Evolutionary conservation across 2,113 vertebrate genomes (phyloP).

Genomic region (Sisor rabdophorus): DNA sequence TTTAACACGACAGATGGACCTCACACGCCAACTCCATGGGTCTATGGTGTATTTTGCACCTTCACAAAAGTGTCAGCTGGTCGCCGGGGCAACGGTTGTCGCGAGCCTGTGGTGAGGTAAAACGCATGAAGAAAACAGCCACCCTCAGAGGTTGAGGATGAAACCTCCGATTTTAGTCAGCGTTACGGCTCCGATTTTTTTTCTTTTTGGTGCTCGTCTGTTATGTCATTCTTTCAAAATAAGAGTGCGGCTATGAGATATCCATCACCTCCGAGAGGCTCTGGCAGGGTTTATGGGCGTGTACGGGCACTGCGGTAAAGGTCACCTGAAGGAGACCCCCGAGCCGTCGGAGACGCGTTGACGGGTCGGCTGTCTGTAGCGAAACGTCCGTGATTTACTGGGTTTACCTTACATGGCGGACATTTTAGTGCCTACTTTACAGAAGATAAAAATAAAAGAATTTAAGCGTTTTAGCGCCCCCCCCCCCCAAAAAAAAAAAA

Average conservation of each 20-base stretch:
- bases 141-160: too few species aligned
- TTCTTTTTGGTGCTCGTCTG: not conserved
- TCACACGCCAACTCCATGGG: not conserved
- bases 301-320: not conserved
- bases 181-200: not conserved
- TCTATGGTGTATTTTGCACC: slow-evolving; percentile 29
- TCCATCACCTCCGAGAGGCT: not conserved
- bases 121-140: not conserved
- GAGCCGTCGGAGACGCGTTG: not conserved
- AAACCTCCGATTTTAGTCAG: too few species aligned
- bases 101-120: slow-evolving; percentile 12
- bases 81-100: slow-evolving; percentile 31
- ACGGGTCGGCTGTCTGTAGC: not conserved
- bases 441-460: too few species aligned
- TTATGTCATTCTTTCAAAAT: too few species aligned
- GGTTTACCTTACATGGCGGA: too few species aligned
- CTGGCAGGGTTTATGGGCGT: not conserved
- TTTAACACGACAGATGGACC: slow-evolving; percentile 31
- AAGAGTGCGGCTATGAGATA: not conserved
- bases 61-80: slow-evolving; percentile 21
- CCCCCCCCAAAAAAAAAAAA: too few species aligned
- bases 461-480: too few species aligned
- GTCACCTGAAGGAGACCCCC: not conserved
- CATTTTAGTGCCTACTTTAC: too few species aligned
- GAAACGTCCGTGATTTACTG: too few species aligned